Percentiles rank a stretch among this genome's conserved stretches.
phyloP scores from a whole-genome alignment of 2,888 invertebrate species.

The Hymenopus coronatus region DNA sequence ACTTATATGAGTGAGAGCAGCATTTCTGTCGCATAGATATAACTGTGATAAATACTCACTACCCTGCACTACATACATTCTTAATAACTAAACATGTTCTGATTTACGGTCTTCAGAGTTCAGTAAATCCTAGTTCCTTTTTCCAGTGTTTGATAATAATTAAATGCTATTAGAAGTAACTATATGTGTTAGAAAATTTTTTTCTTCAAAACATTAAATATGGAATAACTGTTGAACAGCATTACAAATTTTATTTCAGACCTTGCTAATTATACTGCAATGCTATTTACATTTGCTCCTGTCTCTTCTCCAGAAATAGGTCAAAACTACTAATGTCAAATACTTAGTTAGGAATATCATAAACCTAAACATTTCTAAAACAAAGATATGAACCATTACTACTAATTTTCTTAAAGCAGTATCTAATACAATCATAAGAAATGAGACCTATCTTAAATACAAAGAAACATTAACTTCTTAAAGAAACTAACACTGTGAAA shows the following conservation, averaged over 20 bases:
- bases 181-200: not conserved
- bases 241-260: not conserved
- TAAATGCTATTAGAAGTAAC: not conserved
- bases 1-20: too few relatives aligned
- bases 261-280: not conserved
- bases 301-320: not conserved
- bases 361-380: not conserved
- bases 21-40: not conserved
- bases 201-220: not conserved
- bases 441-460: too few relatives aligned
- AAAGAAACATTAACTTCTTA: too few relatives aligned
- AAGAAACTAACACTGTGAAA: too few relatives aligned
- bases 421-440: too few relatives aligned
- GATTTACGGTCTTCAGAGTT: not conserved
- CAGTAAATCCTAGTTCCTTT: not conserved
- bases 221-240: not conserved
- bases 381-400: not conserved
- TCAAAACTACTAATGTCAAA: not conserved
- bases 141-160: not conserved
- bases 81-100: not conserved
- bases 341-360: not conserved
- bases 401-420: too few relatives aligned
- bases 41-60: not conserved
- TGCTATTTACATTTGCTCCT: not conserved
- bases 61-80: not conserved